Evolutionary conservation across 1,140 invertebrate genomes (phyloP), one percentile per base, ranked within the genome.

Genomic region (Rhopalosiphum padi): DNA sequence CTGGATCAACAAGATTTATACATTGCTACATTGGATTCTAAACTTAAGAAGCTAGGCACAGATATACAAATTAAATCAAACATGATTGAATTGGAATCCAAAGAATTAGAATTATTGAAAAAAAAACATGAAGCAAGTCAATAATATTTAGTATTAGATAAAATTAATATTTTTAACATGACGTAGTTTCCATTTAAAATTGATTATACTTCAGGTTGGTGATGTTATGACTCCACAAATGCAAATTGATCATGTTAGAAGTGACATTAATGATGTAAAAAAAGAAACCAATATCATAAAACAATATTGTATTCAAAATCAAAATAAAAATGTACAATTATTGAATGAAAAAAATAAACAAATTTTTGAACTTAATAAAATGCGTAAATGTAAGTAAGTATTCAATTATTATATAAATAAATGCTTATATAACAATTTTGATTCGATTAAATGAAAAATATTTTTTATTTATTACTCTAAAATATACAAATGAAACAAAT

Each of bases 221-320:
- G 23, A 43, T 86, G 30, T 22, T 41, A 25, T 53, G 23, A 93
- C 91, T 37, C 91, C 91, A 43, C 91, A 93, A 53, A 91, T 94
- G 86, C 95, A 95, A 94, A 95, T 96, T 21, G 96, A 96, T 25
- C 95, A 96, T 93, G 94, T 97, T 88, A 97, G 97, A 95, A 96
- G 96, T 94, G 96, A 95, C 94, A 97, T 97, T 93, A 96, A 96
- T 46, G 95, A 96, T 18, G 94, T 96, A 3, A 96, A 97, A 90
- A 95, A 96, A 90, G 96, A 96, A 94, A 97, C 96, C 46, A 96
- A 97, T 94, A 95, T 96, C 87, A 95, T 97, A 93, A 97, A 98
- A 95, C 96, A 96, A 94, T 96, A 96, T 95, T 98, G 97, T 97
- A 95, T 98, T 88, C 96, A 97, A 83, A 96, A 97, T 94, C 97